Evolutionary conservation across 2,797 vertebrate species (phyloP).

Genomic region (Calcarius lapponicus): DNA sequence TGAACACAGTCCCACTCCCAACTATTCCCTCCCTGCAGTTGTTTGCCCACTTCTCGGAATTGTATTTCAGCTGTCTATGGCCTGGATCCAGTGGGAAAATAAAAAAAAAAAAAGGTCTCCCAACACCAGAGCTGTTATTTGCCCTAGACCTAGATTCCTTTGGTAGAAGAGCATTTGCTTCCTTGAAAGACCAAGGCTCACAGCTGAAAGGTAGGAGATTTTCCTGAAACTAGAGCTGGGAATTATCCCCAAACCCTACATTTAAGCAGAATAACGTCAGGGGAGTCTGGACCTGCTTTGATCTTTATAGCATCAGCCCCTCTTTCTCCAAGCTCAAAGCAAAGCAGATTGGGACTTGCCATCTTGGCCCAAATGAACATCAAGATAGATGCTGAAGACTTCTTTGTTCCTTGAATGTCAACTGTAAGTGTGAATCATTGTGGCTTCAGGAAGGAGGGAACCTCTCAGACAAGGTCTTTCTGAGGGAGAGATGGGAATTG

Average conservation of each 20-base stretch:
- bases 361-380: slow-evolving; percentile 54
- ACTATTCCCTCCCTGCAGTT: slow-evolving; percentile 18
- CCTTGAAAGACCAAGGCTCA: not conserved
- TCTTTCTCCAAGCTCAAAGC: slow-evolving; percentile 47
- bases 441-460: slow-evolving; percentile 42
- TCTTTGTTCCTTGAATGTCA: slow-evolving; percentile 66
- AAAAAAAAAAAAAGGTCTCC: not conserved
- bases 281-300: slow-evolving; percentile 26
- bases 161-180: accelerated
- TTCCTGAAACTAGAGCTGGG: not conserved
- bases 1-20: slow-evolving; percentile 31
- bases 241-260: slow-evolving; percentile 4
- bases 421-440: slow-evolving; percentile 51
- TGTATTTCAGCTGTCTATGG: not conserved
- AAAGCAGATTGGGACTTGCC: slow-evolving; percentile 55
- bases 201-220: not conserved
- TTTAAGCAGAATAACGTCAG: slow-evolving; percentile 29
- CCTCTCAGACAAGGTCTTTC: slow-evolving; percentile 40
- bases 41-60: slow-evolving; percentile 20
- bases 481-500: slow-evolving; percentile 21
- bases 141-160: not conserved
- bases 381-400: slow-evolving; percentile 51
- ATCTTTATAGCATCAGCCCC: slow-evolving; percentile 45
- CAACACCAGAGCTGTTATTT: not conserved
- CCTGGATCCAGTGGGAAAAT: not conserved